phyloP scores from a whole-genome alignment of 2,888 invertebrate genomes.

The Vesta saturnalis region DNA sequence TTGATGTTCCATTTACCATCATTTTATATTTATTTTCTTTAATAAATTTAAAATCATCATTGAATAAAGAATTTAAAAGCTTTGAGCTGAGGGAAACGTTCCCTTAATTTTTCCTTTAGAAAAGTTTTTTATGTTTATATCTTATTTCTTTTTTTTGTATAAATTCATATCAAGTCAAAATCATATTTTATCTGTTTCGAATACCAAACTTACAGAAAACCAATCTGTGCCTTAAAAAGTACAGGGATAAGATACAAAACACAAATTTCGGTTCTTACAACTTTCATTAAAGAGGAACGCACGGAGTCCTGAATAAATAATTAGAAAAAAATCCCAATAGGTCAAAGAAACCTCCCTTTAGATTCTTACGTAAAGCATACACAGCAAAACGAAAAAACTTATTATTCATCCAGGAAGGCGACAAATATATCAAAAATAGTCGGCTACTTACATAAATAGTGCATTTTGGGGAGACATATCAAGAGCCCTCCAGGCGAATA shows the following conservation, averaged over 20 bases:
- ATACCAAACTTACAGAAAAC: not conserved
- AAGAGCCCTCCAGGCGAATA: conserved; percentile 28
- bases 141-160: not conserved
- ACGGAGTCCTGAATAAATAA: conserved; percentile 2
- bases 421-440: conserved; percentile 29
- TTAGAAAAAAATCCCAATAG: conserved; percentile 6
- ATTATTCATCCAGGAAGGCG: conserved; percentile 25
- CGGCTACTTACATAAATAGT: conserved; percentile 36
- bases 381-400: conserved; percentile 22
- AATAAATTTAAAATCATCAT: conserved; percentile 2
- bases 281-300: conserved; percentile 10
- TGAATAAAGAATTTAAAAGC: conserved; percentile 12
- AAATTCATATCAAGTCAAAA: conserved; percentile 1
- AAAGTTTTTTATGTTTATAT: not conserved
- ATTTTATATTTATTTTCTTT: conserved; percentile 5
- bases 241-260: not conserved
- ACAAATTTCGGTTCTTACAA: not conserved
- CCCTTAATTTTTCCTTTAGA: not conserved
- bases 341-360: not conserved
- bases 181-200: not conserved
- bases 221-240: not conserved
- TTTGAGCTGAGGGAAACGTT: not conserved
- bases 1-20: conserved; percentile 1
- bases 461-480: conserved; percentile 36
- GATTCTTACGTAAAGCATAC: not conserved